Evolutionary conservation across 2,113 vertebrate genomes (phyloP).

Genomic region (Nycticryphes semicollaris): DNA sequence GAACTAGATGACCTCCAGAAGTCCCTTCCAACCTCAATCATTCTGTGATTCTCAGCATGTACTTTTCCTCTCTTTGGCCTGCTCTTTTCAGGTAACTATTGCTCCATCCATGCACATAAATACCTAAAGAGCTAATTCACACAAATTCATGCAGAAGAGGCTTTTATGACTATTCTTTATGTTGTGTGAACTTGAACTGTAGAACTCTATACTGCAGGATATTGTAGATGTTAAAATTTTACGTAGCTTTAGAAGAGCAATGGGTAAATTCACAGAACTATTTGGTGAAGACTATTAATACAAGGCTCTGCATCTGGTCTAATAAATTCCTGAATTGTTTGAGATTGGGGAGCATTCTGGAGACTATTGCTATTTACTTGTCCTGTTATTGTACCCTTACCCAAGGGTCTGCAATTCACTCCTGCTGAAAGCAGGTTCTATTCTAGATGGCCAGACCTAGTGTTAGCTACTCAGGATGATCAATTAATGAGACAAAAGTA

Average conservation of each 20-base stretch:
- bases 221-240: neutral
- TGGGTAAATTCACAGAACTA: neutral
- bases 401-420: neutral
- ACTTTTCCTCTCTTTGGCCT: neutral
- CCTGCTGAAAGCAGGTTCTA: neutral
- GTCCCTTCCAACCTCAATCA: neutral
- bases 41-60: neutral
- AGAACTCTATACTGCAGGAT: neutral
- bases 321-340: neutral
- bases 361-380: neutral
- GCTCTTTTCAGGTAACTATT: conserved; percentile 6
- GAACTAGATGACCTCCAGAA: neutral
- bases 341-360: neutral
- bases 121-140: neutral
- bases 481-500: neutral
- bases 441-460: neutral
- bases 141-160: neutral
- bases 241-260: neutral
- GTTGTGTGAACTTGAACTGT: neutral
- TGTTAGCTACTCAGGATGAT: neutral
- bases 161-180: conserved; percentile 14
- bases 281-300: neutral
- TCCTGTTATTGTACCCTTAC: neutral
- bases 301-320: neutral
- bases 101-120: neutral